These are phyloP conservation scores for Adelognathus sp. DNA, from an alignment of 2,888 invertebrate species.

Conservation along the genomic window DNA sequence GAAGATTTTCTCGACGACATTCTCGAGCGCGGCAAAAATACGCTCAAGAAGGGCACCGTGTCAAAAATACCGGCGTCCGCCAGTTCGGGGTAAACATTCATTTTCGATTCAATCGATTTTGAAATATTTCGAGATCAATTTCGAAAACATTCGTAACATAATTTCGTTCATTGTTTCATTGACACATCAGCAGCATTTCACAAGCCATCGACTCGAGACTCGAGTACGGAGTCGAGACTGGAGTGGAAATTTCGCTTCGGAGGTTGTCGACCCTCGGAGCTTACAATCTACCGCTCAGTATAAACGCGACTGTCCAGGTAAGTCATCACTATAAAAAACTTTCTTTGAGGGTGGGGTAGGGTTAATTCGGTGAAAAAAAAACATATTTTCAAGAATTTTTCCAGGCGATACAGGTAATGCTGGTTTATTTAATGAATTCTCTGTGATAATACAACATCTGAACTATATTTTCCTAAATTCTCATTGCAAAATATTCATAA, in stretches of 20 bases:
- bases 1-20: slow-evolving; percentile 90
- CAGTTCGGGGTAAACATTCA: slow-evolving; percentile 71
- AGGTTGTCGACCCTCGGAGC: slow-evolving; percentile 87
- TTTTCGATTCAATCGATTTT: neutral
- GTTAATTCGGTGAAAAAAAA: too few relatives aligned
- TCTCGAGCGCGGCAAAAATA: slow-evolving; percentile 84
- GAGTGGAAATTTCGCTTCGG: slow-evolving; percentile 89
- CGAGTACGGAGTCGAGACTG: slow-evolving; percentile 90
- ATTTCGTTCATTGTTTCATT: slow-evolving; percentile 10
- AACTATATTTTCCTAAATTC: too few relatives aligned
- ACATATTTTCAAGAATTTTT: too few relatives aligned
- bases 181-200: slow-evolving; percentile 82
- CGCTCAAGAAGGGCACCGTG: slow-evolving; percentile 83
- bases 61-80: slow-evolving; percentile 76
- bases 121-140: neutral
- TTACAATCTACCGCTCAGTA: slow-evolving; percentile 84
- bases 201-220: slow-evolving; percentile 90
- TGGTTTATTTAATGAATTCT: too few relatives aligned
- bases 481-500: too few relatives aligned
- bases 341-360: too few relatives aligned
- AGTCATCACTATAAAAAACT: too few relatives aligned
- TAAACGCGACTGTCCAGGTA: slow-evolving; percentile 81
- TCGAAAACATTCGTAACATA: neutral
- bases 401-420: too few relatives aligned
- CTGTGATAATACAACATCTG: too few relatives aligned